phyloP scores from a whole-genome alignment of 2,797 vertebrate genomes.

The Amniataba percoides region DNA sequence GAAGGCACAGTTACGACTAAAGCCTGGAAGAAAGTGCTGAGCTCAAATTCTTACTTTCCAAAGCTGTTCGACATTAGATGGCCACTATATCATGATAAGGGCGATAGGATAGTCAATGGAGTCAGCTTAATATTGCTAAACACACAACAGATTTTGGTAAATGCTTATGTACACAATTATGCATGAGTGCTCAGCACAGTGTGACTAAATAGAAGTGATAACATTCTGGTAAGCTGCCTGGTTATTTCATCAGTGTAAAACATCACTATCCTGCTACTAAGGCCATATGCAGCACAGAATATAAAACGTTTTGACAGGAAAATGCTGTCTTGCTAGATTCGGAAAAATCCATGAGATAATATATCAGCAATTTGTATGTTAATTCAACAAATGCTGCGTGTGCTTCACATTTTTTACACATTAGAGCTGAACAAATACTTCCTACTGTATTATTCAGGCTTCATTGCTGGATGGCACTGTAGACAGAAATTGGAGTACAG shows the following conservation, averaged over 20 bases:
- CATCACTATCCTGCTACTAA: slow-evolving; percentile 54
- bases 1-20: slow-evolving; percentile 67
- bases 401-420: slow-evolving; percentile 72
- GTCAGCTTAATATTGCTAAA: slow-evolving; percentile 62
- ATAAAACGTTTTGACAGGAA: slow-evolving; percentile 66
- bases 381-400: slow-evolving; percentile 75
- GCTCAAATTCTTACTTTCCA: slow-evolving; percentile 63
- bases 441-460: slow-evolving; percentile 63
- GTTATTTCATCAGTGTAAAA: slow-evolving; percentile 77
- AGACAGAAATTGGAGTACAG: slow-evolving; percentile 66
- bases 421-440: slow-evolving; percentile 81
- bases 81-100: slow-evolving; percentile 52
- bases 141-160: slow-evolving; percentile 62
- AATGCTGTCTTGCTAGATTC: slow-evolving; percentile 70
- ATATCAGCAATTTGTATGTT: slow-evolving; percentile 83
- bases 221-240: slow-evolving; percentile 71
- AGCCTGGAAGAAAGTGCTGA: slow-evolving; percentile 74
- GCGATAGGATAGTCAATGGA: slow-evolving; percentile 52
- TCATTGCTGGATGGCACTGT: slow-evolving; percentile 55
- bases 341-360: slow-evolving; percentile 73
- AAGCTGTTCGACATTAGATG: slow-evolving; percentile 55
- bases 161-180: slow-evolving; percentile 74
- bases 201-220: slow-evolving; percentile 79
- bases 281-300: slow-evolving; percentile 48
- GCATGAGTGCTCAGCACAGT: slow-evolving; percentile 64